phyloP scores from a whole-genome alignment of 2,888 invertebrate genomes.

The Euspilapteryx auroguttella region DNA sequence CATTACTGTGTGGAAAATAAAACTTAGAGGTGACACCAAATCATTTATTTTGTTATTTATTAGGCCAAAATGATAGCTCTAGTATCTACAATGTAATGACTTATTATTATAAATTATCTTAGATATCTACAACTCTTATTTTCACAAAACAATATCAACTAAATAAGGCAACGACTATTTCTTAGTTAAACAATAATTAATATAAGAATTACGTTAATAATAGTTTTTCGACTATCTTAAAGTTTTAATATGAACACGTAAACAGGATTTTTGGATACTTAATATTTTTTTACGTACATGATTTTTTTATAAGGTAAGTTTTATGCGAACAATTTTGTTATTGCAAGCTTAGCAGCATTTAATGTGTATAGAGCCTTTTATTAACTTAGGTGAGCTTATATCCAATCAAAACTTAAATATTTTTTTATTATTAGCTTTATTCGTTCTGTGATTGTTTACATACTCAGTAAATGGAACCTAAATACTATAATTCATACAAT shows the following conservation, averaged over 20 bases:
- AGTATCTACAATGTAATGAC: constrained; percentile 57
- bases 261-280: constrained; percentile 22
- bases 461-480: no score
- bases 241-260: constrained; percentile 39
- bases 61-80: constrained; percentile 58
- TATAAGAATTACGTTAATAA: constrained; percentile 10
- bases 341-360: no score
- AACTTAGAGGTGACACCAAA: constrained; percentile 48
- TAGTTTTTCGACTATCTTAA: constrained; percentile 3
- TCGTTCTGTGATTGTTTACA: no score
- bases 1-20: no score
- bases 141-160: constrained; percentile 57
- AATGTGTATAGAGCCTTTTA: no score
- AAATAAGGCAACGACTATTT: constrained; percentile 61
- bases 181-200: constrained; percentile 38
- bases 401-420: no score
- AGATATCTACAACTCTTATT: constrained; percentile 54
- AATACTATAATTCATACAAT: no score
- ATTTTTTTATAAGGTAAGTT: no score
- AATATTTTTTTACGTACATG: no score
- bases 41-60: constrained; percentile 49
- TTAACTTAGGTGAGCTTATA: no score
- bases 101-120: constrained; percentile 40
- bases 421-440: no score
- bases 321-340: no score